A percentile compares a stretch with the other conserved stretches of the same genome.
Conservation (phyloP, 2,113 vertebrate genomes). For the Mesoclemmys tuberculata region DNA sequence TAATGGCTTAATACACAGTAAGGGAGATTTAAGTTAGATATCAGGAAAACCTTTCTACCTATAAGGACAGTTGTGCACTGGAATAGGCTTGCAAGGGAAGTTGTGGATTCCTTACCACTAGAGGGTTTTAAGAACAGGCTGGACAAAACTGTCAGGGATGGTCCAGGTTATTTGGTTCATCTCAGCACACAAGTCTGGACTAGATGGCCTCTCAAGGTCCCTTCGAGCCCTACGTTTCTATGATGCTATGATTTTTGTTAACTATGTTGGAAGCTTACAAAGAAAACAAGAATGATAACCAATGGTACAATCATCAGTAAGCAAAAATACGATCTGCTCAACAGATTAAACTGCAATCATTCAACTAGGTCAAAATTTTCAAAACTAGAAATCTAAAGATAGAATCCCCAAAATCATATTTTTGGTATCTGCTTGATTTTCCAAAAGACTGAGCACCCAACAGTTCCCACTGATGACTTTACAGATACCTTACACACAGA, state of each 20-base stretch:
- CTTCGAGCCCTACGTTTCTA: background rate
- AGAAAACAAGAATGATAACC: fast-evolving
- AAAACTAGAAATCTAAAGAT: fast-evolving
- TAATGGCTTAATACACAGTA: background rate
- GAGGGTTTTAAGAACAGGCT: background rate
- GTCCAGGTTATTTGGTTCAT: background rate
- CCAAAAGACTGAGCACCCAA: background rate
- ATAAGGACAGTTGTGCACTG: background rate
- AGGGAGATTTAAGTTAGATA: background rate
- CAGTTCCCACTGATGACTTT: fast-evolving
- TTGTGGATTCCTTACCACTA: background rate
- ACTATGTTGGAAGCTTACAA: background rate
- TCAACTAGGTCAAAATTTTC: background rate
- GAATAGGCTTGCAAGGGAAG: background rate
- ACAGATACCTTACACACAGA: fast-evolving
- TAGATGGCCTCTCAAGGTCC: background rate
- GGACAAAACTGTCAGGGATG: background rate
- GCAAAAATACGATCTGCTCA: background rate
- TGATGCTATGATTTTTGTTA: background rate
- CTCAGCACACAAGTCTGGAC: background rate
- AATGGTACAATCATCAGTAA: background rate
- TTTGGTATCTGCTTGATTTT: fast-evolving
- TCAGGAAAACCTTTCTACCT: background rate
- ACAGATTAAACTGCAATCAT: background rate
- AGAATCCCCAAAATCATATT: background rate